Evolutionary conservation across 2,888 invertebrate species (phyloP), one percentile per base, ranked within the genome.

Genomic region (Athalia circularis): DNA sequence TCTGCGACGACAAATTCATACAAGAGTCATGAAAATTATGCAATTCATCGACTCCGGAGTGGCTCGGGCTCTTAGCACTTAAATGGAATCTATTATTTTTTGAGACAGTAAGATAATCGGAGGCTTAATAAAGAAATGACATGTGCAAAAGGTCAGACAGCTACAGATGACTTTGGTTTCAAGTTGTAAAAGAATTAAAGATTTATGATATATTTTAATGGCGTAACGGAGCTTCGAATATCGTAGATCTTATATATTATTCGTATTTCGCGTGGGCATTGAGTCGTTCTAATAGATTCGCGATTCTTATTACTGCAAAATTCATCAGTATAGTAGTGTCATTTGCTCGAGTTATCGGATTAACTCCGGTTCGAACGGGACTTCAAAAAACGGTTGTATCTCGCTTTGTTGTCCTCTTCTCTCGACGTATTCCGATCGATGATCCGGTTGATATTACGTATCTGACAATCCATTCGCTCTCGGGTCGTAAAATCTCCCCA

Each of bases 291-390:
- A 72, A 72, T 59, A 15, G 13, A 72, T 72, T 72, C 72, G 72
- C 72, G 59, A 72, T 43, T 72, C 3, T 47, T 54, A 3, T 43
- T 45, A 15, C 7, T 7, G 45, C 29, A 29, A 29, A 29, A 29
- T 29, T 29, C 29, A 29, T 29, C 29, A 29, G 29, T 29, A 29
- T 11, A 6, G 57, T 65, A 43, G 45, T 57, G 72, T 68, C 72
- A 59, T 59, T 59, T 59, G 47, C 72, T 72, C 72, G 72, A 59
- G 59, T 72, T 59, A 72, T 72, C 72, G 72, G 72, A 72, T 48
- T 13, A 72, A 59, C 59, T 72, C 72, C 59, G 72, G 72, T 72
- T 72, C 43, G 47, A 59, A 72, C 59, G 72, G 72, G n/a, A 72
- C 72, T 72, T 45, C 47, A 3, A 72, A 47, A 57, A 5, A 57